phyloP scores from a whole-genome alignment of 1,140 invertebrate genomes.

The Drosophila ercepeae region DNA sequence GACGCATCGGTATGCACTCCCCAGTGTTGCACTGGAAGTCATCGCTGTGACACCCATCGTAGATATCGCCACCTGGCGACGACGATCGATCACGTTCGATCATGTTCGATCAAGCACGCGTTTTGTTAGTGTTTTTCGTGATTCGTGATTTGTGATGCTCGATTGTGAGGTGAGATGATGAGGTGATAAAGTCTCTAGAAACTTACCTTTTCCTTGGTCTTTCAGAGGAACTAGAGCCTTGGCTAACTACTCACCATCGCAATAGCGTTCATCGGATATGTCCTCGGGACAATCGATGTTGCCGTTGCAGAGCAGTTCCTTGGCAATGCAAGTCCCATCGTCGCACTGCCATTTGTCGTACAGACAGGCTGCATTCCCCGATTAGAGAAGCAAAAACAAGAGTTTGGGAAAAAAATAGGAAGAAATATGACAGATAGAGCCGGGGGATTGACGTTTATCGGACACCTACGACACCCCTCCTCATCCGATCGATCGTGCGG shows the following conservation, averaged over 20 bases:
- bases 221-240: not conserved
- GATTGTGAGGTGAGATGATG: not conserved
- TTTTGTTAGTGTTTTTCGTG: conserved; percentile 14
- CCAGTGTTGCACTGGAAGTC: conserved; percentile 90
- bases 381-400: conserved; percentile 5
- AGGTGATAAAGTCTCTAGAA: not conserved
- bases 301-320: conserved; percentile 87
- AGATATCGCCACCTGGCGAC: conserved; percentile 60
- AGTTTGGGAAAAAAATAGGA: not conserved
- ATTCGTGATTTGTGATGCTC: not conserved
- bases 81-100: conserved; percentile 27
- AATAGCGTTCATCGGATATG: conserved; percentile 89
- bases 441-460: not conserved
- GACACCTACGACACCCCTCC: conserved; percentile 85
- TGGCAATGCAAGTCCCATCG: conserved; percentile 87
- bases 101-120: conserved; percentile 17
- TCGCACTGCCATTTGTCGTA: conserved; percentile 87
- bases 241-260: conserved; percentile 85
- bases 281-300: conserved; percentile 88
- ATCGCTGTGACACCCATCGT: conserved; percentile 73
- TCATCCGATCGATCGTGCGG: conserved; percentile 86
- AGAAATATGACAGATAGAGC: not conserved
- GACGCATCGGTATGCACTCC: conserved; percentile 86
- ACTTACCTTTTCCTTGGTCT: conserved; percentile 15
- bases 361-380: conserved; percentile 84